These are phyloP conservation scores for Lacanobia wlatinum DNA, from an alignment of 2,888 invertebrate genomes.

Conservation along the genomic window DNA sequence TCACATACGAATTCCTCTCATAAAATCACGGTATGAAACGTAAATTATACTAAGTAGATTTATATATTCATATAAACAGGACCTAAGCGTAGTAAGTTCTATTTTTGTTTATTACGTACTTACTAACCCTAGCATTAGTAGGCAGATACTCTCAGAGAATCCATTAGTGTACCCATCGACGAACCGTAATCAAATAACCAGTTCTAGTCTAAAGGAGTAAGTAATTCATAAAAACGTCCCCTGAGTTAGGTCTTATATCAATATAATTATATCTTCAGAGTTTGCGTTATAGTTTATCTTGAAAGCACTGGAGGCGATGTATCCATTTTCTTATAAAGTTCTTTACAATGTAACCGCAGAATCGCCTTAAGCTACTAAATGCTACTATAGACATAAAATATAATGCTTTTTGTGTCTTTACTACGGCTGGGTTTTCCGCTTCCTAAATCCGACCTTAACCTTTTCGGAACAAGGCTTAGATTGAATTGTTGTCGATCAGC, in stretches of 20 bases:
- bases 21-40: constrained; percentile 43
- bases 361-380: constrained; percentile 87
- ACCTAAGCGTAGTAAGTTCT: constrained; percentile 17
- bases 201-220: constrained; percentile 70
- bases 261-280: constrained; percentile 80
- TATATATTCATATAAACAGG: constrained; percentile 51
- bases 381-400: constrained; percentile 87
- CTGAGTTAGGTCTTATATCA: constrained; percentile 78
- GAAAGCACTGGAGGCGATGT: constrained; percentile 77
- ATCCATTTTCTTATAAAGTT: constrained; percentile 80
- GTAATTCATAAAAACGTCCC: constrained; percentile 76
- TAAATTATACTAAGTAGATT: constrained; percentile 54
- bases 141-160: constrained; percentile 61
- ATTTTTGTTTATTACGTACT: constrained; percentile 61
- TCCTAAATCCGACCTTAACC: constrained; percentile 69
- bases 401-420: constrained; percentile 84
- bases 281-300: constrained; percentile 76
- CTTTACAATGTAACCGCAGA: constrained; percentile 84
- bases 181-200: constrained; percentile 66
- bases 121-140: constrained; percentile 52
- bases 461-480: constrained; percentile 68
- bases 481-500: constrained; percentile 55
- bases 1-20: constrained; percentile 44
- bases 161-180: constrained; percentile 61
- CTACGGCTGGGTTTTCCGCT: constrained; percentile 48